Evolutionary conservation across 2,113 vertebrate genomes (phyloP).

Genomic region (Martes martes): DNA sequence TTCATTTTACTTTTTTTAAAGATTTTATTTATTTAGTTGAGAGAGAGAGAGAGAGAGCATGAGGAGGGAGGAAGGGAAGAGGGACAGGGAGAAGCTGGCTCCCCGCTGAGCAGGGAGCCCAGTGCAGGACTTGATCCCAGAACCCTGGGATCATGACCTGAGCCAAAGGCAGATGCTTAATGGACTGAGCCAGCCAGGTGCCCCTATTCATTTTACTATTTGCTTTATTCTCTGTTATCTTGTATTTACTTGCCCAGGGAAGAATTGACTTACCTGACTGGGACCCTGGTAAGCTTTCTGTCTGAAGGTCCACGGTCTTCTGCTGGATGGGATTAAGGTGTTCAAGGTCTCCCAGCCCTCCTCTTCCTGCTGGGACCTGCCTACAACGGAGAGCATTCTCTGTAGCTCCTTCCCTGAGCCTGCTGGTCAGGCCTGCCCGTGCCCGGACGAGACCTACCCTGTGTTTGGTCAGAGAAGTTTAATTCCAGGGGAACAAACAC

Average conservation of each 20-base stretch:
- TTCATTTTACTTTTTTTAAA: neutral
- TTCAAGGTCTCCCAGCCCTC: neutral
- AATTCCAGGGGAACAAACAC: neutral
- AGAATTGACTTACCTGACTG: neutral
- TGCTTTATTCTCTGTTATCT: neutral
- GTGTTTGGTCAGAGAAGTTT: neutral
- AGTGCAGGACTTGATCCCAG: no score
- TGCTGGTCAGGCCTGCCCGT: neutral
- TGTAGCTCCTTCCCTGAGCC: neutral
- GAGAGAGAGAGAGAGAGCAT: no score
- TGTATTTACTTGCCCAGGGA: neutral
- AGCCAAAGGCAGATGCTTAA: neutral
- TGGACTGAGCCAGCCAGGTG: neutral
- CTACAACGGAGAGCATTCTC: neutral
- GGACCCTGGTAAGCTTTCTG: neutral
- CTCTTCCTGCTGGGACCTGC: neutral
- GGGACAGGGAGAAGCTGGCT: no score
- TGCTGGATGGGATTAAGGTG: neutral
- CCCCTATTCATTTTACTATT: neutral
- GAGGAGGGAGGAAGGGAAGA: no score
- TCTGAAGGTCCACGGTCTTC: neutral
- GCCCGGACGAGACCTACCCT: neutral
- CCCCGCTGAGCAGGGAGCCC: no score
- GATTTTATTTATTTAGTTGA: neutral
- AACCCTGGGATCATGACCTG: no score